Conservation (phyloP, 2,888 invertebrate species). For the Stenodera caucasica region DNA sequence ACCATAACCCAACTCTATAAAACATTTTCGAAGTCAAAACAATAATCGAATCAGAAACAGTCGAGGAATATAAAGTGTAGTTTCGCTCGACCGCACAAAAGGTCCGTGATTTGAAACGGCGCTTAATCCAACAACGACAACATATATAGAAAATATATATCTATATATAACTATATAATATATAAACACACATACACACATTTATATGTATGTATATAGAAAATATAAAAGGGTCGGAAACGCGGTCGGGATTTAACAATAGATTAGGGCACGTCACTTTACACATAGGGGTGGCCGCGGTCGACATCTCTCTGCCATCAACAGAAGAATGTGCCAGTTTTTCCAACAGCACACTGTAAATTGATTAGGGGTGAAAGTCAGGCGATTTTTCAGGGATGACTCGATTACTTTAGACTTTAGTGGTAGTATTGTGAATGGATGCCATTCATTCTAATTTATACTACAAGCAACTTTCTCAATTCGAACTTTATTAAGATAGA, state of each 20-base stretch:
- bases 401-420: constrained; percentile 41
- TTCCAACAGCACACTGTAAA: constrained; percentile 36
- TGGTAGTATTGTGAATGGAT: constrained; percentile 34
- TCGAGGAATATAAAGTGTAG: constrained; percentile 35
- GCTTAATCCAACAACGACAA: constrained; percentile 30
- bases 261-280: constrained; percentile 40
- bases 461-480: constrained; percentile 34
- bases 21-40: constrained; percentile 31
- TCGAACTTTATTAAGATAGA: constrained; percentile 39
- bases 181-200: neutral
- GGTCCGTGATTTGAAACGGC: constrained; percentile 36
- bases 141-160: constrained; percentile 22
- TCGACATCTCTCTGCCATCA: constrained; percentile 28
- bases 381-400: constrained; percentile 45
- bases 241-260: constrained; percentile 38
- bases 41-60: constrained; percentile 34
- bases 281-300: constrained; percentile 7
- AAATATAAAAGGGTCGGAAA: constrained; percentile 36
- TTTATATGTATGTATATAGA: constrained; percentile 23
- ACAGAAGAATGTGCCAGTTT: constrained; percentile 36
- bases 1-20: constrained; percentile 18
- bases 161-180: too few species aligned
- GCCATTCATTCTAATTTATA: constrained; percentile 43
- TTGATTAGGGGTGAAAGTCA: constrained; percentile 44
- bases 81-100: constrained; percentile 37